Percentiles rank a stretch among this genome's conserved stretches.
Evolutionary conservation across 30 jellyfish, hydroid and myxozoan species (phyloP).

Genomic region (Pseudorhiza aurosa): DNA sequence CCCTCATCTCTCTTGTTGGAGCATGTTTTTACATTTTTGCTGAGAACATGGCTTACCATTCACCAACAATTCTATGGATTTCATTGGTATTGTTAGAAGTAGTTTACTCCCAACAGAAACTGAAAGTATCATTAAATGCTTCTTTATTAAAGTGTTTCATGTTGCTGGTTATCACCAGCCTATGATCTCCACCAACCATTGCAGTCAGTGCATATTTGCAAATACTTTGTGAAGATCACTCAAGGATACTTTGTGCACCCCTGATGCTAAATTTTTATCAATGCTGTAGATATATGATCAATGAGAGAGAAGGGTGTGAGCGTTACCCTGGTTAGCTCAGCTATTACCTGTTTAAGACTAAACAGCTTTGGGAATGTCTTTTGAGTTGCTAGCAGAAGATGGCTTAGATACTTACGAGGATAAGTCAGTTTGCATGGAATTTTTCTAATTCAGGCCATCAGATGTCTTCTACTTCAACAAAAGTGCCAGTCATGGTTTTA

Average conservation of each 20-base stretch:
- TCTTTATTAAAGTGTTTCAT: conserved; percentile 6
- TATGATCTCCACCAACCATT: neutral
- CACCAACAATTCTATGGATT: neutral
- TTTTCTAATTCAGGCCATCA: too few species aligned
- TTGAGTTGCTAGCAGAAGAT: too few species aligned
- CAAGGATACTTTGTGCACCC: conserved; percentile 23
- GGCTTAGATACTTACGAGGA: too few species aligned
- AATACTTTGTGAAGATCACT: neutral
- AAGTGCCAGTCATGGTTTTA: too few species aligned
- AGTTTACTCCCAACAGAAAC: conserved; percentile 11
- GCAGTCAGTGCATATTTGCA: conserved; percentile 13
- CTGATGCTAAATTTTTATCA: conserved; percentile 3
- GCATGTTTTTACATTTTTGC: conserved; percentile 25
- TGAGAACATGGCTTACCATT: conserved; percentile 13
- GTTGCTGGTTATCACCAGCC: conserved; percentile 5
- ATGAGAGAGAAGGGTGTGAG: neutral
- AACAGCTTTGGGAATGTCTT: too few species aligned
- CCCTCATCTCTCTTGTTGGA: conserved; percentile 20
- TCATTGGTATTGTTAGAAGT: neutral
- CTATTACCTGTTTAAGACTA: neutral
- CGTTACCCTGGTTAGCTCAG: conserved; percentile 11
- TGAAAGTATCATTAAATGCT: neutral
- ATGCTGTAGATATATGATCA: conserved; percentile 1
- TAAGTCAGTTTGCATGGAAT: too few species aligned
- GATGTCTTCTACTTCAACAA: too few species aligned